Percentiles rank a stretch among this genome's conserved stretches.
Conservation (phyloP, 2,113 vertebrate species). For the Ellobius talpinus region DNA sequence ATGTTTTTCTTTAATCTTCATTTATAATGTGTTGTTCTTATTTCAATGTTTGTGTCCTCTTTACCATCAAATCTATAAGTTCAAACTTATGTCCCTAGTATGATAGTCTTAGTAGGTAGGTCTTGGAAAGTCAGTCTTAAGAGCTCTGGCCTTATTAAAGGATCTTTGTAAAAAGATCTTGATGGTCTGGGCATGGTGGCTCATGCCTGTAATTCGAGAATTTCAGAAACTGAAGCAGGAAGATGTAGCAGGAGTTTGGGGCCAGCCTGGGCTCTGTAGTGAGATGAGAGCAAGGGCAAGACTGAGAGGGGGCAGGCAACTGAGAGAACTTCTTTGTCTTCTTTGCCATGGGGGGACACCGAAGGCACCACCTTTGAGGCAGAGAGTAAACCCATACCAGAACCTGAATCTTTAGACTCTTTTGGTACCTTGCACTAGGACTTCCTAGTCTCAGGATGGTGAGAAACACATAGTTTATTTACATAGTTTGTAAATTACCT, state of each 20-base stretch:
- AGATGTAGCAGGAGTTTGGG: neutral
- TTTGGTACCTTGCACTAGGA: neutral
- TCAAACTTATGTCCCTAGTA: neutral
- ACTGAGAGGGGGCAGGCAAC: neutral
- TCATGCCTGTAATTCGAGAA: neutral
- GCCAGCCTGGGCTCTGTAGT: neutral
- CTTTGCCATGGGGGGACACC: neutral
- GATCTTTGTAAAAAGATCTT: neutral
- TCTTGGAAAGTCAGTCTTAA: neutral
- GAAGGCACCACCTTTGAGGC: neutral
- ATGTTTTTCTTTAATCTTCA: neutral
- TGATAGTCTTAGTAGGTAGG: neutral
- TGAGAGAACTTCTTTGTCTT: neutral
- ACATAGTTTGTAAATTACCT: neutral
- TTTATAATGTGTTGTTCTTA: neutral
- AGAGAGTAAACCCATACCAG: neutral
- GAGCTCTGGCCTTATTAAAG: neutral
- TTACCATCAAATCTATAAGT: neutral
- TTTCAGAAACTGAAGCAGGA: neutral
- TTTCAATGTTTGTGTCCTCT: neutral
- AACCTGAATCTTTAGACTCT: neutral
- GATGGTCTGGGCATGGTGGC: neutral
- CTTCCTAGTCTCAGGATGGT: neutral
- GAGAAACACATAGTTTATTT: neutral
- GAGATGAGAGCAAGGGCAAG: neutral